Percentiles rank a stretch among this genome's conserved stretches.
These are phyloP conservation scores for Antheraea mylitta DNA, from an alignment of 1,140 invertebrate genomes.

Conservation along the genomic window DNA sequence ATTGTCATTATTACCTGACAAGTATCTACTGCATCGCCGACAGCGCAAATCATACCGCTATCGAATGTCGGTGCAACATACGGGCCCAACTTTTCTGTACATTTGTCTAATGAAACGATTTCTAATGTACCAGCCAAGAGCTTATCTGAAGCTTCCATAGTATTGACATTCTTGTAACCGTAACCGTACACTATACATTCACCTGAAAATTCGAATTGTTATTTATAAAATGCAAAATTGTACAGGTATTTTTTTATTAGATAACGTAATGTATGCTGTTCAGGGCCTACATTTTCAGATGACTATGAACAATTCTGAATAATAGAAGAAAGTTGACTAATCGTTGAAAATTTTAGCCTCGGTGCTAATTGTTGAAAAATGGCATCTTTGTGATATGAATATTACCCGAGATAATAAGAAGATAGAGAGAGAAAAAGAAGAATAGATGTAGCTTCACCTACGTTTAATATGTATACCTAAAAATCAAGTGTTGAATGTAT, in stretches of 20 bases:
- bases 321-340: no score
- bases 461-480: no score
- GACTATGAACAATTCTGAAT: no score
- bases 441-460: no score
- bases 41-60: conserved; percentile 65
- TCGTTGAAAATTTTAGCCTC: no score
- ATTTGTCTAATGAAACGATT: conserved; percentile 61
- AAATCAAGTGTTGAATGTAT: no score
- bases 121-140: conserved; percentile 46
- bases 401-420: no score
- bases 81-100: conserved; percentile 45
- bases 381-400: no score
- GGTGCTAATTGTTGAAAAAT: no score
- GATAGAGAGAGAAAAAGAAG: no score
- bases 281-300: no score
- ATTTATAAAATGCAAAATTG: neutral
- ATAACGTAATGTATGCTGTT: no score
- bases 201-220: conserved; percentile 40
- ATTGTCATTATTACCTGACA: conserved; percentile 52
- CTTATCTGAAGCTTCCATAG: conserved; percentile 38
- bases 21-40: conserved; percentile 58
- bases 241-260: neutral
- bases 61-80: conserved; percentile 53
- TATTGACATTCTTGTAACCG: conserved; percentile 44
- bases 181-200: conserved; percentile 66